Conservation (phyloP, 2,113 vertebrate genomes). For the Ifrita kowaldi region DNA sequence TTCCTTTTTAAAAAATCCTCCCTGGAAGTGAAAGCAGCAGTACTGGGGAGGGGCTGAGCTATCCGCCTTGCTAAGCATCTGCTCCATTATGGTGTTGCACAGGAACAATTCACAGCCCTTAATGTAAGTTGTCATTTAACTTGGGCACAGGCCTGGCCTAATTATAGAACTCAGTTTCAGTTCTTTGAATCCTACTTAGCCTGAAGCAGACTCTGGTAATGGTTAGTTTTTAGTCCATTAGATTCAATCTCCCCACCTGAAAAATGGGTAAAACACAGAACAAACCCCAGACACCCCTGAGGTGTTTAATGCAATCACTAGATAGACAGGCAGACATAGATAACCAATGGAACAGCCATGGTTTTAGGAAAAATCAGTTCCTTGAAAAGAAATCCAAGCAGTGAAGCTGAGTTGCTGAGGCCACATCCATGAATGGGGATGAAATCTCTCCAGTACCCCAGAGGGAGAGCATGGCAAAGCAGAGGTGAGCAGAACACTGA, state of each 20-base stretch:
- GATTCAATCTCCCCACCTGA: neutral
- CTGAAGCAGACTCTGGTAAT: neutral
- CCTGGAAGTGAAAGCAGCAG: neutral
- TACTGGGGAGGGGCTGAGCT: neutral
- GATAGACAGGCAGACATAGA: neutral
- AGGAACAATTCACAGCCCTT: neutral
- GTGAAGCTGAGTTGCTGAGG: neutral
- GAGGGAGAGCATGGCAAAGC: neutral
- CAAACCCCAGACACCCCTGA: neutral
- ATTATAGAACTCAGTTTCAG: neutral
- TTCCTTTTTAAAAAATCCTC: neutral
- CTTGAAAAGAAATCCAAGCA: neutral
- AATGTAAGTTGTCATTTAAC: neutral
- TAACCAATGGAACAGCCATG: fast-evolving
- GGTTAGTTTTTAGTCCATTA: neutral
- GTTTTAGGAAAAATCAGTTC: neutral
- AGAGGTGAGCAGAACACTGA: neutral
- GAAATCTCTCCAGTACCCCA: neutral
- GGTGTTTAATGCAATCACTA: neutral
- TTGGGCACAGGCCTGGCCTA: neutral
- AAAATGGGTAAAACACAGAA: neutral
- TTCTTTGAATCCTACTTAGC: neutral
- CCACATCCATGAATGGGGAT: neutral
- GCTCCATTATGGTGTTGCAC: neutral
- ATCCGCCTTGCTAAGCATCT: neutral